Conservation (phyloP, 2,797 vertebrate genomes). For the Macrochelys suwanniensis region DNA sequence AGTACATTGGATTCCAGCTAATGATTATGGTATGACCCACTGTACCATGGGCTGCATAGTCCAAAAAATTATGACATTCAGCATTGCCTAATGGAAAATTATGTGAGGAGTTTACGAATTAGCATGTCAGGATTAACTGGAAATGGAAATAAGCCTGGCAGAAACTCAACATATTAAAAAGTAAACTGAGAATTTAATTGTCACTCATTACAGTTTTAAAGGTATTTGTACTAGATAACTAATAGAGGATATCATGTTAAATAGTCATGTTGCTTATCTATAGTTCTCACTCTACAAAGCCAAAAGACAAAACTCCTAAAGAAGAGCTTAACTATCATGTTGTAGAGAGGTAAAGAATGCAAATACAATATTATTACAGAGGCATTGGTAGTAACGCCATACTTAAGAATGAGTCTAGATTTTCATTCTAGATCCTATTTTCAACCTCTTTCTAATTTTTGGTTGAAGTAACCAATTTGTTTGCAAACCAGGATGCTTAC, state of each 20-base stretch:
- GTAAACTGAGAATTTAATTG: background rate
- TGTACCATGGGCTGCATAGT: background rate
- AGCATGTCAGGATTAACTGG: background rate
- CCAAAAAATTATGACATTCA: background rate
- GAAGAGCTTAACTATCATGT: background rate
- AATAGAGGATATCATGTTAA: background rate
- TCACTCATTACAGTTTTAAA: background rate
- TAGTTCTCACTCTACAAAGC: background rate
- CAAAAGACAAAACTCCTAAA: background rate
- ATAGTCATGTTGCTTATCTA: background rate
- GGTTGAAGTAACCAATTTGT: background rate
- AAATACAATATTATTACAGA: background rate
- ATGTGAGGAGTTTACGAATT: background rate
- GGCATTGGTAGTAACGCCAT: accelerated
- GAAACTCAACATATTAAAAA: background rate
- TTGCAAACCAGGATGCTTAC: background rate
- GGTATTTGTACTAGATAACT: background rate
- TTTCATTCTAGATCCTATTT: background rate
- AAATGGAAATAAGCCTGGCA: background rate
- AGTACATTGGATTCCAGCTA: background rate
- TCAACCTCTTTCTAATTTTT: background rate
- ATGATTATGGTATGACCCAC: background rate
- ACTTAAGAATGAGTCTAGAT: background rate
- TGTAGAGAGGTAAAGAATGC: background rate
- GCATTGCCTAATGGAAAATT: background rate